These are phyloP conservation scores for Stegodyphus dumicola DNA, from an alignment of 1,140 invertebrate genomes.

Conservation along the genomic window DNA sequence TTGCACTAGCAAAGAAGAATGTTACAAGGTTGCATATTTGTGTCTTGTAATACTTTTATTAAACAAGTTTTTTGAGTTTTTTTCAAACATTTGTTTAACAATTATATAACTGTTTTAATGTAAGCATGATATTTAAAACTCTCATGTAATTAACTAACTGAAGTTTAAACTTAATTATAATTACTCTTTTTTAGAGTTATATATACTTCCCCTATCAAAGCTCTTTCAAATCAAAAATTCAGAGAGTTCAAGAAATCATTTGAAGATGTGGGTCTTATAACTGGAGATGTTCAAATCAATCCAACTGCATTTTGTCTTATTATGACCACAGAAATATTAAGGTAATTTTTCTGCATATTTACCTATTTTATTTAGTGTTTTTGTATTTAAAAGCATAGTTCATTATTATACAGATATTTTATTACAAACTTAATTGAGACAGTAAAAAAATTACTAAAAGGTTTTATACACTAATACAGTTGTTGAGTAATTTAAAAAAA, in stretches of 20 bases:
- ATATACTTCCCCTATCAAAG: constrained; percentile 99
- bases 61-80: neutral
- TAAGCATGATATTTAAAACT: neutral
- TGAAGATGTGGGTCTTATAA: constrained; percentile 71
- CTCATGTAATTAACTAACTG: too few species aligned
- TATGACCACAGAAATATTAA: constrained; percentile 99
- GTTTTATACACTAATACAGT: too few species aligned
- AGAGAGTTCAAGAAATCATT: constrained; percentile 87
- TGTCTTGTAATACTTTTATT: too few species aligned
- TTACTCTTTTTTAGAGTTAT: constrained; percentile 78
- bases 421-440: too few species aligned
- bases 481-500: too few species aligned
- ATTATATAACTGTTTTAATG: neutral
- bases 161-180: too few species aligned
- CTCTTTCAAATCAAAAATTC: constrained; percentile 99
- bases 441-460: too few species aligned
- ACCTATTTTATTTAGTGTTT: too few species aligned
- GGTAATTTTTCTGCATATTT: constrained; percentile 67
- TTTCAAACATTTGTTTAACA: neutral
- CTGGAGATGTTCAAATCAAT: constrained; percentile 86
- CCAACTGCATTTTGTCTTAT: constrained; percentile 93
- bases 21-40: constrained; percentile 79
- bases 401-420: too few species aligned
- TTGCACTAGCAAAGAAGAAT: constrained; percentile 90
- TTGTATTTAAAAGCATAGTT: too few species aligned